A percentile compares a stretch with the other conserved stretches of the same genome.
Conservation (phyloP, 2,113 vertebrate species). For the Leptobrachium leishanense region DNA sequence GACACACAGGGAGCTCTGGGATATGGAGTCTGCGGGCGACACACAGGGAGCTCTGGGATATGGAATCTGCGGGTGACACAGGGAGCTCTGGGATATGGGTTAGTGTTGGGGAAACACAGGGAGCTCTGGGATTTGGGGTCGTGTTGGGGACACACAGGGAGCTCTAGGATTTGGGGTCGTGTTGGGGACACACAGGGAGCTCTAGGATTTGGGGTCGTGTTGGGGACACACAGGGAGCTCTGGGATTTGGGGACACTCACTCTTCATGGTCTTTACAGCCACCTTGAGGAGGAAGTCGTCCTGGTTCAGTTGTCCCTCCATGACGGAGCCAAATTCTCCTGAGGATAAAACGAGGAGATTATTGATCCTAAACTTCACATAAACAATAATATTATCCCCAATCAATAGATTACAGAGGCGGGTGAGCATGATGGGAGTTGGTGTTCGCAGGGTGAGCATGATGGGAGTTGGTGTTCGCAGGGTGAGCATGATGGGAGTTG, state of each 20-base stretch:
- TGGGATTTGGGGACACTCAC: conserved; percentile 65
- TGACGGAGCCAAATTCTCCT: conserved; percentile 91
- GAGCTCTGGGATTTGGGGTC: not conserved
- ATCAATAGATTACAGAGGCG: no score
- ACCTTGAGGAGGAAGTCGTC: conserved; percentile 84
- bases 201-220: not conserved
- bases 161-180: not conserved
- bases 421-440: no score
- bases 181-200: not conserved
- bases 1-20: no score
- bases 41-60: no score
- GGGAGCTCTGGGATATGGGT: not conserved
- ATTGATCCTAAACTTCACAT: not conserved
- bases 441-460: no score
- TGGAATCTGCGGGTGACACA: not conserved
- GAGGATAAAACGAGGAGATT: conserved; percentile 14
- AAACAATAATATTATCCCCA: no score
- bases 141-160: not conserved
- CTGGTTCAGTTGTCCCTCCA: conserved; percentile 86
- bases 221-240: not conserved
- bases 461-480: no score
- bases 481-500: no score
- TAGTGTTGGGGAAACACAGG: not conserved
- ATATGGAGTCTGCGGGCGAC: no score
- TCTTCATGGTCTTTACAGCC: conserved; percentile 93